Percentiles rank a stretch among this genome's conserved stretches.
These are phyloP conservation scores for Leptothorax acervorum DNA, from an alignment of 2,888 invertebrate species.

Conservation along the genomic window DNA sequence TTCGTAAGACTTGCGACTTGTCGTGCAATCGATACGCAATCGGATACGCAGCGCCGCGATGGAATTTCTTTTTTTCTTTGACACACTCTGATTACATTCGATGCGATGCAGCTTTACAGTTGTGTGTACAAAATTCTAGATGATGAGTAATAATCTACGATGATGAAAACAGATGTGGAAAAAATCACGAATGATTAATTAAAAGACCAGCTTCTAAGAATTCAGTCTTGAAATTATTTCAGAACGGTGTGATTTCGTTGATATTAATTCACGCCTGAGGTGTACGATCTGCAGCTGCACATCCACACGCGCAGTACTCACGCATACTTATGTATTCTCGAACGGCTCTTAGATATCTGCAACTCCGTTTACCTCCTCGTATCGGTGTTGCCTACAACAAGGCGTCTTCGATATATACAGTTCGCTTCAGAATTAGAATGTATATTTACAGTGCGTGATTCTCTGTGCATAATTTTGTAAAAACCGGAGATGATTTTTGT, in stretches of 20 bases:
- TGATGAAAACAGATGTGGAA: neutral
- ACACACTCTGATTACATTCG: neutral
- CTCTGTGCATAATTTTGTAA: neutral
- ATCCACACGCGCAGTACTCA: neutral
- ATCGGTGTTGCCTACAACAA: constrained; percentile 30
- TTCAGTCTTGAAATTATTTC: neutral
- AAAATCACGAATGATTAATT: neutral
- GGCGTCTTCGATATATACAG: constrained; percentile 8
- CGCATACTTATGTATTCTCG: no score
- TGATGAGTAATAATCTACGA: constrained; percentile 6
- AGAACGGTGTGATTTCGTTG: neutral
- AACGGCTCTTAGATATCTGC: neutral
- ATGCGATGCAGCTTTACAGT: neutral
- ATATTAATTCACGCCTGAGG: neutral
- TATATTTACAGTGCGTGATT: neutral
- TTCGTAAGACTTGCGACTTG: constrained; percentile 9
- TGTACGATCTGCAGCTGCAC: neutral
- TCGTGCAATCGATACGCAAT: constrained; percentile 21
- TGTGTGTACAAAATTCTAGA: constrained; percentile 14
- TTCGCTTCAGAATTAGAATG: neutral
- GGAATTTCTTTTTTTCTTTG: constrained; percentile 1
- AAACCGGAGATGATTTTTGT: neutral
- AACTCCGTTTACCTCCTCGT: neutral
- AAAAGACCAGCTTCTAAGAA: neutral
- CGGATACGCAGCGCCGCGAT: neutral